Base-by-base conservation (phyloP, 2,113 vertebrate species). In the Apodemus sylvaticus region DNA sequence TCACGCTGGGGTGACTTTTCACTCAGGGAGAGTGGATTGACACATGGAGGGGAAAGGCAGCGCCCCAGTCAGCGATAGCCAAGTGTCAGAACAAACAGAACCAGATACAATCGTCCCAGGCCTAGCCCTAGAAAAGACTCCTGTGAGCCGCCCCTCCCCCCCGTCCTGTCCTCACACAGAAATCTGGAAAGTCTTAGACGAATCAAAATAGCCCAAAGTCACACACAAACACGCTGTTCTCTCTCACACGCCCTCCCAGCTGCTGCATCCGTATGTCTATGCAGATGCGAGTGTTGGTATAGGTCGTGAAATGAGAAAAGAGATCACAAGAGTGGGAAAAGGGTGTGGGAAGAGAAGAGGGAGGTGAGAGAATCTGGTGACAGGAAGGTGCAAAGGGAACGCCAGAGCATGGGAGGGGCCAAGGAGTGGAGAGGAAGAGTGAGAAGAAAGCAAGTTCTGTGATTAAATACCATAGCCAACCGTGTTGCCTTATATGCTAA, bases 51-150 rank as follows among this genome's bases (percentile, higher is more conserved):
- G 29, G 64, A 20, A 3, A 6, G 77, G 14, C 62, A 13, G 10
- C 73, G 29, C n/a, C 9, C 10, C 17, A 6, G 22, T 68, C 36
- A 20, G 31, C 26, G 79, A 60, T 85, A 66, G 78, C 12, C 62
- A 91, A 73, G 29, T 6, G 3, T 60, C 78, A 90, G 64, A 79
- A 90, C 8, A 39, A 34, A 11, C 73, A 94, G 36, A 66, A 71
- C 8, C 39, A 1, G 36, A n/a, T 29, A 7, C 8, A 16, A n/a
- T 0, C 0, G 53, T 64, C 6, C 19, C 8, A 26, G 14, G n/a
- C 51, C 86, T 53, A 29, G 16, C 76, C 45, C 48, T 36, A 39
- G 73, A 76, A 88, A 36, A 31, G 20, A 81, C 22, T 60, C 36
- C 36, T 29, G 7, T 24, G 60, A 66, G 68, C 42, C 73, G 4